Conservation (phyloP, 1,140 invertebrate species). For the Eueides isabella region DNA sequence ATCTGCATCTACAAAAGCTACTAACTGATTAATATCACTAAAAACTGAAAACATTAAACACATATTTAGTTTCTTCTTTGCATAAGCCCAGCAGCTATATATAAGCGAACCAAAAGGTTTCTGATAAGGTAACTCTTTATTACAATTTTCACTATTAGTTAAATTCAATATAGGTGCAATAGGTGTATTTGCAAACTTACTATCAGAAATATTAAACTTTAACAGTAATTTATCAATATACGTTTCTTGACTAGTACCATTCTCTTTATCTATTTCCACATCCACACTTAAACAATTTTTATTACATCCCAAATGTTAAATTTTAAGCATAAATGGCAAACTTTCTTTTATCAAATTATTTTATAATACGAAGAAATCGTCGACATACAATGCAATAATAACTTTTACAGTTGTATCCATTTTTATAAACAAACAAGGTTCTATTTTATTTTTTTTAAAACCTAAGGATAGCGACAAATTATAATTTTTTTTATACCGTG, state of each 20-base stretch:
- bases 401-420: constrained; percentile 14
- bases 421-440: constrained; percentile 40
- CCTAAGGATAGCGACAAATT: constrained; percentile 24
- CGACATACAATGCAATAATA: constrained; percentile 36
- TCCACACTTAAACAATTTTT: constrained; percentile 26
- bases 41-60: constrained; percentile 32
- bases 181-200: constrained; percentile 23
- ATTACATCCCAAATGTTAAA: neutral
- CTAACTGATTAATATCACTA: constrained; percentile 16
- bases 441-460: too few species aligned
- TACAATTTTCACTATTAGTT: too few species aligned
- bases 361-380: constrained; percentile 46
- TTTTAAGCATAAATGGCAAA: constrained; percentile 14
- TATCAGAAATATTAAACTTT: constrained; percentile 20
- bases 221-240: constrained; percentile 20
- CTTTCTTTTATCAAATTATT: constrained; percentile 29
- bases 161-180: constrained; percentile 23
- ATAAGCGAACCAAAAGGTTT: too few species aligned
- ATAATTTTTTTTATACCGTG: constrained; percentile 32
- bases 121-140: too few species aligned
- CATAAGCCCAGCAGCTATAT: constrained; percentile 19
- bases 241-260: constrained; percentile 27
- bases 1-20: constrained; percentile 35
- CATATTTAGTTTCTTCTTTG: constrained; percentile 28
- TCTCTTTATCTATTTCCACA: constrained; percentile 34